Percentiles rank a stretch among this genome's conserved stretches.
phyloP scores from a whole-genome alignment of 2,888 invertebrate genomes.

The Dicyrtoma fusca region DNA sequence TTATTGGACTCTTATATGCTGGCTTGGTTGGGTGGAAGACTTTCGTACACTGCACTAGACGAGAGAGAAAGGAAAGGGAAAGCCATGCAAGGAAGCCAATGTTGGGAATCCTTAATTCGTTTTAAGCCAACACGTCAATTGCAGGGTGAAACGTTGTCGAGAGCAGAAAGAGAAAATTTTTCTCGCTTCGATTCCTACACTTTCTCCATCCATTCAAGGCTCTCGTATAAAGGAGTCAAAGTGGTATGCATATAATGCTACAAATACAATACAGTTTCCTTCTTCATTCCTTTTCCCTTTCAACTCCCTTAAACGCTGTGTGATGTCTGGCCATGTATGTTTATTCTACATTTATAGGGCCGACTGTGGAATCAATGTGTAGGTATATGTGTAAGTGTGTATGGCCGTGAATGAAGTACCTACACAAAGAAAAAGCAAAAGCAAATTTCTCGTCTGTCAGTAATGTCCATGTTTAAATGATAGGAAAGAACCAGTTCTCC shows the following conservation, averaged over 20 bases:
- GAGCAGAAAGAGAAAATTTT: conserved; percentile 55
- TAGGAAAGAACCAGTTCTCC: too few relatives aligned
- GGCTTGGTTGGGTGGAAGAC: background rate
- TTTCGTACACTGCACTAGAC: too few relatives aligned
- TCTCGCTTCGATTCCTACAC: conserved; percentile 52
- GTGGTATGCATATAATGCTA: too few relatives aligned
- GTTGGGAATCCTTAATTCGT: conserved; percentile 47
- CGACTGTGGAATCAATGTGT: too few relatives aligned
- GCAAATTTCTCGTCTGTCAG: background rate
- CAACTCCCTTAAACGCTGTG: too few relatives aligned
- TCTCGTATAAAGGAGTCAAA: background rate
- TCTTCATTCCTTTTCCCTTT: too few relatives aligned
- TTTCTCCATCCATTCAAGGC: conserved; percentile 25
- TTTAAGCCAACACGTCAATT: conserved; percentile 55
- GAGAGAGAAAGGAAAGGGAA: background rate
- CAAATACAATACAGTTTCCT: too few relatives aligned
- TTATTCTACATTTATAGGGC: too few relatives aligned
- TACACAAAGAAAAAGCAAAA: background rate
- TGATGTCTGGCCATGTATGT: too few relatives aligned
- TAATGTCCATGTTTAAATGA: background rate
- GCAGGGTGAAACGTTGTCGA: conserved; percentile 55
- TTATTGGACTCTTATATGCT: conserved; percentile 6
- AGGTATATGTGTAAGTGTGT: too few relatives aligned
- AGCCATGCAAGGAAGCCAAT: conserved; percentile 11
- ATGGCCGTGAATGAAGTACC: too few relatives aligned